Evolutionary conservation across 2,797 vertebrate genomes (phyloP).

Genomic region (Girardinus metallicus): DNA sequence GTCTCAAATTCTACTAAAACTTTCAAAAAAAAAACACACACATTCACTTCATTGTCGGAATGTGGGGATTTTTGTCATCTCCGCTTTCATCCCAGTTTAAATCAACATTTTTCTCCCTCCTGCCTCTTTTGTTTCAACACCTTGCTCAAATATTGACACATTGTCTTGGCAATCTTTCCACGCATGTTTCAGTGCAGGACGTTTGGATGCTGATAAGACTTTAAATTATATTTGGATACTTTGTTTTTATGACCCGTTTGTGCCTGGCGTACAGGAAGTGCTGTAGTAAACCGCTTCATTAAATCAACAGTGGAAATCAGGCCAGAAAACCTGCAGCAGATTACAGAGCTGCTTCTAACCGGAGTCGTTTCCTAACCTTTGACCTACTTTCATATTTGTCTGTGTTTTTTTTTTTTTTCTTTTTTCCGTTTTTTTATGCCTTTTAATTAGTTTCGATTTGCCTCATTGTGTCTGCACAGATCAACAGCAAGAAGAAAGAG

Average conservation of each 20-base stretch:
- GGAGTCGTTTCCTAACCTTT: constrained; percentile 1
- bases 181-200: not conserved
- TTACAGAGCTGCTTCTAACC: not conserved
- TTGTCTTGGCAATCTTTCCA: not conserved
- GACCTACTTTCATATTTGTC: not conserved
- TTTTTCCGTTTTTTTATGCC: no score
- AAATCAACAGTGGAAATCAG: not conserved
- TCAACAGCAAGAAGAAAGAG: constrained; percentile 98
- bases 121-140: constrained; percentile 12
- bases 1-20: not conserved
- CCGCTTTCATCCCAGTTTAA: not conserved
- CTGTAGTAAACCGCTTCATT: constrained; percentile 1
- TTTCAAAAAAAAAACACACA: not conserved
- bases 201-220: constrained; percentile 8
- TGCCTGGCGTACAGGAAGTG: not conserved
- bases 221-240: constrained; percentile 23
- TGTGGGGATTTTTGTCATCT: not conserved
- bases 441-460: not conserved
- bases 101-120: no score
- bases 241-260: constrained; percentile 14
- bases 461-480: constrained; percentile 75
- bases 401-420: not conserved
- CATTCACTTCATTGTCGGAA: not conserved
- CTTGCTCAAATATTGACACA: constrained; percentile 48
- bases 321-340: not conserved